A percentile compares a stretch with the other conserved stretches of the same genome.
Evolutionary conservation across 2,797 vertebrate species (phyloP).

Genomic region (Mionectes olivaceus): DNA sequence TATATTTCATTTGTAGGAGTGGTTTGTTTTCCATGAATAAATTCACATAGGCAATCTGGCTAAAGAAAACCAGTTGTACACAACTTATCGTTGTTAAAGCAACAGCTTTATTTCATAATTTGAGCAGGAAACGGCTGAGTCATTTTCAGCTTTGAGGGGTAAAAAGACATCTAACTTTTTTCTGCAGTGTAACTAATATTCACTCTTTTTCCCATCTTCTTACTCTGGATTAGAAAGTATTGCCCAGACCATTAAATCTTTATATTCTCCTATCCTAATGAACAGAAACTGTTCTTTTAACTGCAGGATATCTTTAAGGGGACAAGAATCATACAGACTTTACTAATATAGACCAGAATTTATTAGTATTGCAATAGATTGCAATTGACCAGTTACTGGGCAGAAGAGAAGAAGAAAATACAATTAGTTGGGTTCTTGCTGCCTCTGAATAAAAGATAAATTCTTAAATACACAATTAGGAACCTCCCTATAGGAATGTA

Average conservation of each 20-base stretch:
- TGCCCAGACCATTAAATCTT: not conserved
- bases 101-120: not conserved
- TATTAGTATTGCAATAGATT: not conserved
- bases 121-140: not conserved
- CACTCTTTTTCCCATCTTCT: not conserved
- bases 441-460: not conserved
- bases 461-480: not conserved
- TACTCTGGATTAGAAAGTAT: not conserved
- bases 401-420: not conserved
- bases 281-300: not conserved
- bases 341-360: not conserved
- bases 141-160: not conserved
- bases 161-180: not conserved
- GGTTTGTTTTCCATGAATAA: constrained; percentile 12
- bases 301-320: not conserved
- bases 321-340: not conserved
- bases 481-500: not conserved
- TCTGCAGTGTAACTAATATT: not conserved
- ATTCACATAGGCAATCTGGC: not conserved
- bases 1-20: constrained; percentile 31
- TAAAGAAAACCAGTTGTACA: not conserved
- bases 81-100: not conserved
- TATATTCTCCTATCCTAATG: not conserved
- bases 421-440: not conserved
- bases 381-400: not conserved